phyloP scores from a whole-genome alignment of 2,113 vertebrate species.

The Nannobrachium achirus region DNA sequence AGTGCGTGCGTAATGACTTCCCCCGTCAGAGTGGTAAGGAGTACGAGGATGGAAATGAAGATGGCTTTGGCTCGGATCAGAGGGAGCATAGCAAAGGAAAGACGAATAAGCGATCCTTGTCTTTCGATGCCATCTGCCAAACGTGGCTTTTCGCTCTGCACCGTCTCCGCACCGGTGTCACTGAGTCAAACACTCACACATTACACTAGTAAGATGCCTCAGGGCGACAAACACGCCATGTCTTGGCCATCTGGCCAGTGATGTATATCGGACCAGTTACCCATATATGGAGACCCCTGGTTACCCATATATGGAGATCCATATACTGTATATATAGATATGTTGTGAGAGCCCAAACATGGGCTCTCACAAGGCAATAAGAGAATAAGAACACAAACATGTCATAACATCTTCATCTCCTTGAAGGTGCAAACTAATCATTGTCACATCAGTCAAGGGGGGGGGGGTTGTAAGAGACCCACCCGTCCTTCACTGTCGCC shows the following conservation, averaged over 20 bases:
- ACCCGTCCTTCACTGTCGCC: not conserved
- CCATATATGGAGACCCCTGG: too few species aligned
- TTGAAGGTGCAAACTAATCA: conserved; percentile 6
- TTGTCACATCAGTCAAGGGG: conserved; percentile 5
- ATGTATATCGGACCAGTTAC: too few species aligned
- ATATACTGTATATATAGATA: too few species aligned
- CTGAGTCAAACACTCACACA: not conserved
- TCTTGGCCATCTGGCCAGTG: too few species aligned
- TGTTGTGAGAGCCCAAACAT: too few species aligned
- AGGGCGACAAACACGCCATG: too few species aligned
- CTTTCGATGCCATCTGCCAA: not conserved
- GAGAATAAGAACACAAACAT: not conserved
- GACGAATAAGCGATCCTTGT: not conserved
- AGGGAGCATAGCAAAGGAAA: not conserved
- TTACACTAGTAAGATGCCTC: too few species aligned
- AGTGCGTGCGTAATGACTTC: conserved; percentile 20
- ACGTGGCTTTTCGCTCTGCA: not conserved
- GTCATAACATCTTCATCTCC: conserved; percentile 6
- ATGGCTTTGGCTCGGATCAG: conserved; percentile 14
- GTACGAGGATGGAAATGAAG: conserved; percentile 3
- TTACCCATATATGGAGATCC: too few species aligned
- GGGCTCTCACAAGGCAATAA: too few species aligned
- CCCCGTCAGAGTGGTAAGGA: conserved; percentile 8
- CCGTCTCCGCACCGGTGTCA: not conserved
- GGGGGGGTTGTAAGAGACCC: too few species aligned